Conservation (phyloP, 2,113 vertebrate species). For the Hyla sarda region DNA sequence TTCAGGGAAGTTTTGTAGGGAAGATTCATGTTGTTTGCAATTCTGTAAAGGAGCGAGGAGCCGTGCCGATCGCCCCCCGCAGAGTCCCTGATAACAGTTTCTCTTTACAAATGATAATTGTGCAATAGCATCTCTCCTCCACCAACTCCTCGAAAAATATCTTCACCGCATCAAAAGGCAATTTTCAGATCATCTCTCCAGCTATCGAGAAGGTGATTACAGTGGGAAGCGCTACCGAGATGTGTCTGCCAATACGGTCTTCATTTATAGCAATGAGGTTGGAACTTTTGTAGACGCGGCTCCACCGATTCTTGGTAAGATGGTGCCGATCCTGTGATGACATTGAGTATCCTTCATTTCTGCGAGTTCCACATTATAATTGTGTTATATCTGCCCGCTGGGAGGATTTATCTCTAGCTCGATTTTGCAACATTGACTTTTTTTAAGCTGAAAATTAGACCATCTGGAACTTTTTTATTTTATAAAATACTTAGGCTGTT, state of each 20-base stretch:
- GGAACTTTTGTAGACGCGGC: not conserved
- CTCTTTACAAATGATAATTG: constrained; percentile 66
- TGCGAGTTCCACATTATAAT: not conserved
- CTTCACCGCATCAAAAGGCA: constrained; percentile 63
- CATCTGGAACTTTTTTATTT: not conserved
- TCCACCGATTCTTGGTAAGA: not conserved
- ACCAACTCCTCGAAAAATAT: constrained; percentile 59
- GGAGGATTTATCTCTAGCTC: not conserved
- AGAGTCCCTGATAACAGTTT: constrained; percentile 69
- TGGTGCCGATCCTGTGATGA: not conserved
- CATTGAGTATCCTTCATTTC: not conserved
- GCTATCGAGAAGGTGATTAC: constrained; percentile 64
- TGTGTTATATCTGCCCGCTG: not conserved
- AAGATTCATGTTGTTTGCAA: constrained; percentile 61
- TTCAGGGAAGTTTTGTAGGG: constrained; percentile 61
- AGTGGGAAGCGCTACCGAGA: constrained; percentile 48
- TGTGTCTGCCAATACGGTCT: constrained; percentile 59
- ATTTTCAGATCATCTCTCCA: constrained; percentile 65
- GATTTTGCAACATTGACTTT: not conserved
- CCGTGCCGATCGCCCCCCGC: constrained; percentile 64
- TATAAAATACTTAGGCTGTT: not conserved
- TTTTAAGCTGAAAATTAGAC: constrained; percentile 29
- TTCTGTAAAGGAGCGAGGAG: constrained; percentile 64
- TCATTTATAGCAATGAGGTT: constrained; percentile 49
- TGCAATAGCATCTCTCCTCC: constrained; percentile 58